Base-by-base conservation (phyloP, 2,888 invertebrate species). In the Pollenia amentaria region DNA sequence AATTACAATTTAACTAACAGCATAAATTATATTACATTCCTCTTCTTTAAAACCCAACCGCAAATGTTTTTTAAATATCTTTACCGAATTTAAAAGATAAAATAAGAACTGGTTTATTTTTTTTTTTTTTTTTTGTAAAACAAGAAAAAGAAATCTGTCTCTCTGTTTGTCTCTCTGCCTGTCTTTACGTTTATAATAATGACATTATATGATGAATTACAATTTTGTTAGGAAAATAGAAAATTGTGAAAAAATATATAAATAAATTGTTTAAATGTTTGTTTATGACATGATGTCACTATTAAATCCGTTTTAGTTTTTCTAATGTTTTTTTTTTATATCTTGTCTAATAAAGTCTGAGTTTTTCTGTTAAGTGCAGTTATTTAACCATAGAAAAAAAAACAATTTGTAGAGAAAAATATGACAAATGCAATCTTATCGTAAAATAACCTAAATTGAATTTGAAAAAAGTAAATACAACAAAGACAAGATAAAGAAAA, bases 181-280 rank as follows among this genome's bases (percentile, higher is more conserved):
- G 80, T 60, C 51, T 51, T 21, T 51, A 53, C 29, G 29, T 29
- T 81, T 48, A 62, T n/a, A 55, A 51, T 75, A 86, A 78, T 75
- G 78, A 82, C 85, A 73, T 86, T 79, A 6, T 29, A 86, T 86
- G 86, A 86, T 86, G 86, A 83, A 86, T 86, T 86, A 79, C 85
- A 64, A 8, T 70, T 83, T 76, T 57, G 51, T 85, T 40, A 29
- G 48, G 55, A 62, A 73, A 69, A 44, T 62, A 78, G 16, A 82
- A 85, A 84, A 70, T 67, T 78, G 69, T 70, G 21, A 48, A 64
- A n/a, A 79, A 79, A 16, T 38, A 62, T n/a, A 11, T 3, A 57
- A 57, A 77, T 29, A 79, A 70, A 72, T 72, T 51, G 60, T 83
- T 77, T 8, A 70, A 76, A 76, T 85, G 75, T 85, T 72, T 80